Conservation (phyloP, 2,113 vertebrate species). For the Hydropotes inermis region DNA sequence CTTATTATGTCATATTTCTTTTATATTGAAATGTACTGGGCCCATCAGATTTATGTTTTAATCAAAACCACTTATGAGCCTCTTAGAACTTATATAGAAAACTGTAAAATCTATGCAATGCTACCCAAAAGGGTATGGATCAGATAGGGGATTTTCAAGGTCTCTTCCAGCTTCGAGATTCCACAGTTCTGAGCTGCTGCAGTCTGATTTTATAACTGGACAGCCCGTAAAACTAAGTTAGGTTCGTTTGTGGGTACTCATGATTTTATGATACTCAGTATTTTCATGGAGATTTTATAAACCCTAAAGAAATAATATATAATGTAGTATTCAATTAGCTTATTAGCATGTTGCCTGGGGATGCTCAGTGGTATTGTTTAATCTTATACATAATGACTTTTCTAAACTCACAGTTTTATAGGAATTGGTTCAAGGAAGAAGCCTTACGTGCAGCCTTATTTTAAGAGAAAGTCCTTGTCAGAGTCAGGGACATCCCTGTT, state of each 20-base stretch:
- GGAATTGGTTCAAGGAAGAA: slow-evolving; percentile 48
- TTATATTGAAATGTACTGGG: not conserved
- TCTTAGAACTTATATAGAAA: slow-evolving; percentile 51
- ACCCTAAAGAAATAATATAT: slow-evolving; percentile 30
- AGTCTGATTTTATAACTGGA: slow-evolving; percentile 5
- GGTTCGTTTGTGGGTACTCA: not conserved
- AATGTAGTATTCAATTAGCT: not conserved
- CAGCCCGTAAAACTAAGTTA: not conserved
- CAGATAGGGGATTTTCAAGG: not conserved
- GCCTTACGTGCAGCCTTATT: slow-evolving; percentile 55
- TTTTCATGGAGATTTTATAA: slow-evolving; percentile 55
- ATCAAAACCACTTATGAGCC: slow-evolving; percentile 50
- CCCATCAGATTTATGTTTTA: slow-evolving; percentile 47
- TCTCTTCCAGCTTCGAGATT: not conserved
- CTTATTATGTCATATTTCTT: slow-evolving; percentile 11
- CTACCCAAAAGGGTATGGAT: not conserved
- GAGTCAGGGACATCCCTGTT: not conserved
- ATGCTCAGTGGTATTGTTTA: slow-evolving; percentile 2
- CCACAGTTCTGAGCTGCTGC: not conserved
- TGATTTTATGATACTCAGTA: not conserved
- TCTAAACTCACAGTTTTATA: not conserved
- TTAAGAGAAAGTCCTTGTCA: slow-evolving; percentile 31
- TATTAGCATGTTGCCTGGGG: slow-evolving; percentile 34
- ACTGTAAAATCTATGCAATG: slow-evolving; percentile 48
- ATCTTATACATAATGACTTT: not conserved